Conservation (phyloP, 2,797 vertebrate species). For the Aplochiton taeniatus region DNA sequence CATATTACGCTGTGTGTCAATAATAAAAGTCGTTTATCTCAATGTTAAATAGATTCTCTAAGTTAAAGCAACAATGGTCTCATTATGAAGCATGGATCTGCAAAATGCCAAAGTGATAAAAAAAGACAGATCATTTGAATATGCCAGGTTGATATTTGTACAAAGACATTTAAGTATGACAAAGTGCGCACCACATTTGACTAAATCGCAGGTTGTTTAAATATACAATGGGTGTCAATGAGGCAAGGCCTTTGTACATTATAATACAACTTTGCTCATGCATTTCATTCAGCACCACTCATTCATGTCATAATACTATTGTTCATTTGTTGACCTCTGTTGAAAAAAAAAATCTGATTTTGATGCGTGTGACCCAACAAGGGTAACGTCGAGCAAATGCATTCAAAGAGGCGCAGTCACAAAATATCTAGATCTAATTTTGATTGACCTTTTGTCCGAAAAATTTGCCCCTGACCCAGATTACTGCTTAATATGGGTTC, state of each 20-base stretch:
- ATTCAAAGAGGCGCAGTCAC: no score
- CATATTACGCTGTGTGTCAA: constrained; percentile 41
- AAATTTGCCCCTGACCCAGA: no score
- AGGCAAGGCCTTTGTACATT: background rate
- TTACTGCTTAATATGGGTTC: no score
- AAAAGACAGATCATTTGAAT: constrained; percentile 68
- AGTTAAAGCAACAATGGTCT: constrained; percentile 54
- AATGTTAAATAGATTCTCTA: constrained; percentile 37
- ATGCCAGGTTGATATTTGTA: constrained; percentile 56
- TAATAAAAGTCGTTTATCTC: constrained; percentile 54
- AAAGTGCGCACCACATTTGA: constrained; percentile 61
- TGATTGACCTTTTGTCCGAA: no score
- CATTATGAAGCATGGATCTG: constrained; percentile 53
- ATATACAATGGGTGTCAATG: constrained; percentile 13
- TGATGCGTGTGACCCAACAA: no score
- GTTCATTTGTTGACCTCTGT: no score
- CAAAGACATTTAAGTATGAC: constrained; percentile 46
- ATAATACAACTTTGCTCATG: no score
- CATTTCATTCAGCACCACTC: no score
- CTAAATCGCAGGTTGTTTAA: constrained; percentile 38
- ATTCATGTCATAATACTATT: no score
- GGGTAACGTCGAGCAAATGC: no score
- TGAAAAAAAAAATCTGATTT: no score
- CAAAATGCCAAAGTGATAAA: constrained; percentile 73
- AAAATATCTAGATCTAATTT: no score